These are phyloP conservation scores for Chrysocyon brachyurus DNA, from an alignment of 2,797 vertebrate genomes.

Conservation along the genomic window DNA sequence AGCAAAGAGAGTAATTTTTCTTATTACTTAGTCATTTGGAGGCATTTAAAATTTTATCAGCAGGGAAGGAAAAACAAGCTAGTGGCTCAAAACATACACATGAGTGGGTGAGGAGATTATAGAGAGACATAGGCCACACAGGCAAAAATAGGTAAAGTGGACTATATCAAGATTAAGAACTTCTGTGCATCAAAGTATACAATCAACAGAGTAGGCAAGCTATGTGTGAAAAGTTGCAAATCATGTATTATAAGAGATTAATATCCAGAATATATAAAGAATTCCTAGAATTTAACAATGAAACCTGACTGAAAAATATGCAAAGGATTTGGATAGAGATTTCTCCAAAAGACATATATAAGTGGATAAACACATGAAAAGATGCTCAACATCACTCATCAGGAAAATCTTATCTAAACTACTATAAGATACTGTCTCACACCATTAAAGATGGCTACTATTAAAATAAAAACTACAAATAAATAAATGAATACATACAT, in stretches of 20 bases:
- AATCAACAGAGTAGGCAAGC: background rate
- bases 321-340: background rate
- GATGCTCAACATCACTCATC: background rate
- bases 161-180: background rate
- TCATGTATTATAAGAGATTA: background rate
- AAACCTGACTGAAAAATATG: background rate
- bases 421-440: background rate
- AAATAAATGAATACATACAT: background rate
- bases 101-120: background rate
- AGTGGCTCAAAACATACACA: background rate
- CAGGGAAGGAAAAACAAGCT: background rate
- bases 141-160: background rate
- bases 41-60: background rate
- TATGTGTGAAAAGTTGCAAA: background rate
- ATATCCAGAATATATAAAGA: background rate
- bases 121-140: background rate
- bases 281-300: background rate
- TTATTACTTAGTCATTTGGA: background rate
- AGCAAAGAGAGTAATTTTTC: background rate
- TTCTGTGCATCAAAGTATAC: background rate
- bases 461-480: background rate
- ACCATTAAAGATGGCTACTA: background rate
- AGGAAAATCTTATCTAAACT: background rate
- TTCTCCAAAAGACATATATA: background rate
- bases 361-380: background rate